Evolutionary conservation across 2,888 invertebrate species (phyloP), one percentile per base, ranked within the genome.

Genomic region (Gnatocerus cornutus): DNA sequence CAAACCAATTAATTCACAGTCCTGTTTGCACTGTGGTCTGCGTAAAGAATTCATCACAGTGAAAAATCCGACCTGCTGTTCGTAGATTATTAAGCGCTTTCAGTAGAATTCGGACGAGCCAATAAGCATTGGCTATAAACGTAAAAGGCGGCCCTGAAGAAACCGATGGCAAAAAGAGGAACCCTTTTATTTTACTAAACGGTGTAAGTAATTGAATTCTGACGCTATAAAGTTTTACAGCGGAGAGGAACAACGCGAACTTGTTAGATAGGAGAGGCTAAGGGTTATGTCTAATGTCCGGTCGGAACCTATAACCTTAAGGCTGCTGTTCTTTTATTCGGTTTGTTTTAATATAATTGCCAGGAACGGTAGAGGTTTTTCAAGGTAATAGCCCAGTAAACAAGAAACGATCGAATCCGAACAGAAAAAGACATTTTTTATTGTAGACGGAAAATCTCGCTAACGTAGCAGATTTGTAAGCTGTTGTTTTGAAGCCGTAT

Each of bases 111-210:
- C 33, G 12, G 10, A 29, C 10, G 53, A 21, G 3, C 55, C 55
- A 56, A 56, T 56, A 56, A 53, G 27, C 55, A 56, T 56, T 37
- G 16, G 55, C 55, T 14, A 27, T 56, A 56, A 41, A 56, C 55
- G n/a, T 56, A 56, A 56, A 56, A 56, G 14, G 21, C 27, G 48
- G 16, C 55, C n/a, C 21, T 56, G 41, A 16, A 56, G 41, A 16
- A 56, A 21, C 41, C 41, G 10, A 21, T 41, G 41, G 53, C 33
- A 48, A 53, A 56, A 39, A 56, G 21, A 21, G 41, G 37, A 56
- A 56, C 39, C 39, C 41, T 46, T 59, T 59, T 59, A 59, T 59
- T 59, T 59, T 59, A 59, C 59, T 59, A 59, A 59, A 59, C 48
- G 59, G 16, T 48, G 55, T 56, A 56, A 56, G 45, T 59, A 59